Evolutionary conservation across 2,888 invertebrate species (phyloP).

Genomic region (Unio pictorum): DNA sequence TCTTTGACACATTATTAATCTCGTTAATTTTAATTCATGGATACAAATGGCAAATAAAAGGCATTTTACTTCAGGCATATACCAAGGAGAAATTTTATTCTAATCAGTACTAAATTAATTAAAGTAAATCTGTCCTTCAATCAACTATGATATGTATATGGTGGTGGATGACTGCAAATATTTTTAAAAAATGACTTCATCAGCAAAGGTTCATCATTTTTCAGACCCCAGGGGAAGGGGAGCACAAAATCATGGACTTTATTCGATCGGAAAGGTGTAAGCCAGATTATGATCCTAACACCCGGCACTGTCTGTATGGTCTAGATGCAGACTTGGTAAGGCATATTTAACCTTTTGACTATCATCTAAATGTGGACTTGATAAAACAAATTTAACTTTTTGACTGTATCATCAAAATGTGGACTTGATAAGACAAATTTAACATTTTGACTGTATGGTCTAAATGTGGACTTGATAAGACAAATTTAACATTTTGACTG

Average conservation of each 20-base stretch:
- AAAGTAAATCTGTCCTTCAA: too few relatives aligned
- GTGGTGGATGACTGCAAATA: too few relatives aligned
- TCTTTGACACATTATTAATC: too few relatives aligned
- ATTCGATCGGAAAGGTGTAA: constrained; percentile 87
- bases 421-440: constrained; percentile 78
- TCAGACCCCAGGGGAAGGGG: constrained; percentile 93
- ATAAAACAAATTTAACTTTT: constrained; percentile 45
- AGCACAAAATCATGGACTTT: constrained; percentile 99
- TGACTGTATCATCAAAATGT: constrained; percentile 92
- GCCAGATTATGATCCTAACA: constrained; percentile 89
- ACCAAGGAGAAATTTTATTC: too few relatives aligned
- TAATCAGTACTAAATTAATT: too few relatives aligned
- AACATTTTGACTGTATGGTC: constrained; percentile 66
- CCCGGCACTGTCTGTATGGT: constrained; percentile 96
- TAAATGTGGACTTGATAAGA: too few relatives aligned
- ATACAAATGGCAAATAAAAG: too few relatives aligned
- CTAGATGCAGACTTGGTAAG: constrained; percentile 91
- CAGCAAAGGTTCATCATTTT: constrained; percentile 27
- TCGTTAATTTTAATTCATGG: too few relatives aligned
- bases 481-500: too few relatives aligned
- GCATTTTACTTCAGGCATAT: too few relatives aligned
- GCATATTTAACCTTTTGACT: background rate
- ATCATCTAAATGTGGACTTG: constrained; percentile 95
- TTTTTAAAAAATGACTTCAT: background rate
- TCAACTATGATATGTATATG: too few relatives aligned